phyloP scores from a whole-genome alignment of 2,113 vertebrate species.

The Oreochromis aureus region DNA sequence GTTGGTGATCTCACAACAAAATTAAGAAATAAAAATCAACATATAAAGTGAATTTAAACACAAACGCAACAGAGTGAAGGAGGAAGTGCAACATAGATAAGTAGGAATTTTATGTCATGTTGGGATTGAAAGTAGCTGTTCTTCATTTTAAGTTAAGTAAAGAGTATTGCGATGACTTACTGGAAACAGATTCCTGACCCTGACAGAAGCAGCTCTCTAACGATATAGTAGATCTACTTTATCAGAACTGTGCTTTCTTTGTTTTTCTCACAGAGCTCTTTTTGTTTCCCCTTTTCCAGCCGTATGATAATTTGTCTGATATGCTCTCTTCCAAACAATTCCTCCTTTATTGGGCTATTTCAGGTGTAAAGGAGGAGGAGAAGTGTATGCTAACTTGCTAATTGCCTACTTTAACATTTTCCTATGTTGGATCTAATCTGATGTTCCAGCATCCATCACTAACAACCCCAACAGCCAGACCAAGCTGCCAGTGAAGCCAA shows the following conservation, averaged over 20 bases:
- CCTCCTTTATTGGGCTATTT: neutral
- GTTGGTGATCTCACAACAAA: slow-evolving; percentile 33
- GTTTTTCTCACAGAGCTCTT: neutral
- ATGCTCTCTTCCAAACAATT: neutral
- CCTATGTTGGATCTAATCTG: neutral
- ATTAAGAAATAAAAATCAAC: slow-evolving; percentile 31
- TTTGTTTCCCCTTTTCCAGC: neutral
- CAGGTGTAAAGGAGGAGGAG: neutral
- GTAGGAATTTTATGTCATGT: neutral
- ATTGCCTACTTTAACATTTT: neutral
- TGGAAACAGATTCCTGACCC: neutral
- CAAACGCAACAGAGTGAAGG: neutral
- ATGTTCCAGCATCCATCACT: neutral
- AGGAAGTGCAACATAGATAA: neutral
- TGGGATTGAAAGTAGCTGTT: neutral
- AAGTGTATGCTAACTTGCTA: neutral
- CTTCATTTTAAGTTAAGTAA: neutral
- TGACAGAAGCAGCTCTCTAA: neutral
- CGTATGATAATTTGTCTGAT: neutral
- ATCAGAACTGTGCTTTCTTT: neutral
- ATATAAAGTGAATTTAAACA: slow-evolving; percentile 8
- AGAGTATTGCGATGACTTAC: neutral
- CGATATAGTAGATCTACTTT: neutral
- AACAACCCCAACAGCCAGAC: neutral
- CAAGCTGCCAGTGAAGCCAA: neutral